phyloP scores from a whole-genome alignment of 2,888 invertebrate genomes.

The Endomychus coccineus region DNA sequence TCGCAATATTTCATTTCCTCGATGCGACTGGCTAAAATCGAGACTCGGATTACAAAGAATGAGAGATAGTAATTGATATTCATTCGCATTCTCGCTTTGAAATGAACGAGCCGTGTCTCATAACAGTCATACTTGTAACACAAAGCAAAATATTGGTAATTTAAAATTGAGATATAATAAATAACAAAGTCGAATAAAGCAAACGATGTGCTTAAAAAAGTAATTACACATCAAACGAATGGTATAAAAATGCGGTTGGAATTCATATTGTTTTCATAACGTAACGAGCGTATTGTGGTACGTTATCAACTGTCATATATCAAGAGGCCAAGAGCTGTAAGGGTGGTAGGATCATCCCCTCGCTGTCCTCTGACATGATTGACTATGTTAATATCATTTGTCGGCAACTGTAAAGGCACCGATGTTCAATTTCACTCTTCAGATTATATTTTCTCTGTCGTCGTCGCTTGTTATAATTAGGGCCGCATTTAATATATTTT shows the following conservation, averaged over 20 bases:
- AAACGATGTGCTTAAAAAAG: conserved; percentile 37
- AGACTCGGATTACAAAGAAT: no score
- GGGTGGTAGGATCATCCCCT: conserved; percentile 19
- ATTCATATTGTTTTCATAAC: conserved; percentile 47
- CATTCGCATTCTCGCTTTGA: no score
- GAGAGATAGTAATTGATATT: no score
- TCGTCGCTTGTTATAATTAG: no score
- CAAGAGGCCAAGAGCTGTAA: no score
- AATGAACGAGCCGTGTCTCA: no score
- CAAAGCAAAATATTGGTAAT: no score
- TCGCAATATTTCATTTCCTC: no score
- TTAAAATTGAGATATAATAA: no score
- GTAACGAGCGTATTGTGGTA: conserved; percentile 35
- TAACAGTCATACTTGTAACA: no score
- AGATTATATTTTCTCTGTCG: neutral
- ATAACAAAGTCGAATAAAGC: conserved; percentile 40
- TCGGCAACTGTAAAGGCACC: conserved; percentile 36
- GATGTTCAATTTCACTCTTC: conserved; percentile 26
- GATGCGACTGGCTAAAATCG: no score
- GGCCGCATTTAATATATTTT: no score
- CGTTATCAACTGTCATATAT: conserved; percentile 41
- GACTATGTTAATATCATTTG: conserved; percentile 44
- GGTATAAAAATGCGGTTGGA: conserved; percentile 44
- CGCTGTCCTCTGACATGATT: conserved; percentile 36
- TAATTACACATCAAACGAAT: conserved; percentile 46